These are phyloP conservation scores for Aphis gossypii DNA, from an alignment of 1,140 invertebrate genomes.

Conservation along the genomic window DNA sequence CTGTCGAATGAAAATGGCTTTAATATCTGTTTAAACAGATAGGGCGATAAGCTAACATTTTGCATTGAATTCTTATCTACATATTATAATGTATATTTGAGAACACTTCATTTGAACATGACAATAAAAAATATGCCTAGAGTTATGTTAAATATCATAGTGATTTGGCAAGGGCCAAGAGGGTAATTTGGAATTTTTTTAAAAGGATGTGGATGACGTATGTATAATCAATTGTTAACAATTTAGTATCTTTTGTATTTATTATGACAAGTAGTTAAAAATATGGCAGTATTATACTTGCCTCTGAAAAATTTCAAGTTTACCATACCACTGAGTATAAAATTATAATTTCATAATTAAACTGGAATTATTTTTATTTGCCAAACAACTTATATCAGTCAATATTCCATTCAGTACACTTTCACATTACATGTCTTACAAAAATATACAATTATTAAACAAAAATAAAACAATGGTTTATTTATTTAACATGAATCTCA, in stretches of 20 bases:
- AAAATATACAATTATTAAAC: conserved; percentile 1
- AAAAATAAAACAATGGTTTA: neutral
- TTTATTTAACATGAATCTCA: neutral
- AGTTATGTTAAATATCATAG: neutral
- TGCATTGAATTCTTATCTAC: neutral
- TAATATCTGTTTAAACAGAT: neutral
- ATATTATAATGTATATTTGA: conserved; percentile 16
- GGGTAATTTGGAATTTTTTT: neutral
- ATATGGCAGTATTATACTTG: neutral
- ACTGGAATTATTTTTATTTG: neutral
- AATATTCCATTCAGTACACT: neutral
- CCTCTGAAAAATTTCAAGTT: neutral
- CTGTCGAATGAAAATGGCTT: neutral
- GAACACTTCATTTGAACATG: neutral
- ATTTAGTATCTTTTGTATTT: neutral
- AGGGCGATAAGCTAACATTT: neutral
- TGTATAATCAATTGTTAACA: neutral
- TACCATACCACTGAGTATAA: neutral
- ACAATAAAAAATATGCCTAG: neutral
- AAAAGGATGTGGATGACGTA: neutral
- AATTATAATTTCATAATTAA: neutral
- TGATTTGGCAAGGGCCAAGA: neutral
- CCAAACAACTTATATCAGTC: neutral
- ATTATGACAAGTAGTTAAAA: neutral
- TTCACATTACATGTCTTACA: neutral